Conservation (phyloP, 2,113 vertebrate genomes). For the Axis porcinus region DNA sequence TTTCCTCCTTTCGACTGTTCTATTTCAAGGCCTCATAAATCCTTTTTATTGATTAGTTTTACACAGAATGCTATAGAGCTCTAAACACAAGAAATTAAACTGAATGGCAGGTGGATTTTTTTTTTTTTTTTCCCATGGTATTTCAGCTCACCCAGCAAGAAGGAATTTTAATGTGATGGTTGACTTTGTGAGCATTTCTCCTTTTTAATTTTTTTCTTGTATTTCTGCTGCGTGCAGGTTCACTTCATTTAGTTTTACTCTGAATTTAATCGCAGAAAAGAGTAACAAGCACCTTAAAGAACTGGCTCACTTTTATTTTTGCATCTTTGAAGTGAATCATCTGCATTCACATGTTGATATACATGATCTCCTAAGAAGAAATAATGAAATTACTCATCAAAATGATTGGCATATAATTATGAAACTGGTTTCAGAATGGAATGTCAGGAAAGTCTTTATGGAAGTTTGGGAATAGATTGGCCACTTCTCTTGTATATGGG, state of each 20-base stretch:
- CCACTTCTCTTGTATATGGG: neutral
- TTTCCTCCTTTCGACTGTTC: conserved; percentile 78
- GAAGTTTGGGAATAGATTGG: conserved; percentile 6
- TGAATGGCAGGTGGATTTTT: conserved; percentile 77
- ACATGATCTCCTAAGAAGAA: conserved; percentile 2
- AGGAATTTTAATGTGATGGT: conserved; percentile 40
- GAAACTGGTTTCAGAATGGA: conserved; percentile 24
- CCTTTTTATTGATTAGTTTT: conserved; percentile 81
- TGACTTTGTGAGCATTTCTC: conserved; percentile 25
- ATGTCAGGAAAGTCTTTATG: neutral
- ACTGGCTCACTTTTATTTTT: neutral
- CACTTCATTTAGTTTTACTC: conserved; percentile 34
- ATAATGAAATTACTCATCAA: conserved; percentile 39
- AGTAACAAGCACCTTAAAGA: conserved; percentile 38
- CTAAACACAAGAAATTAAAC: conserved; percentile 83
- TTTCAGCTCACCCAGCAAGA: conserved; percentile 69
- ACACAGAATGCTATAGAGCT: conserved; percentile 70
- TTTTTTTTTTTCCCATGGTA: conserved; percentile 14
- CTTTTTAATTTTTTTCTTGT: conserved; percentile 12
- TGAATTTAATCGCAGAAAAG: neutral
- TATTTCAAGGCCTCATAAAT: conserved; percentile 81
- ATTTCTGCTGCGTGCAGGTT: neutral
- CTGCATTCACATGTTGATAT: conserved; percentile 24
- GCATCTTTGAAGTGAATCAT: conserved; percentile 17
- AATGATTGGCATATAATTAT: conserved; percentile 24